These are phyloP conservation scores for Strigamia crassipes DNA, from an alignment of 2,888 invertebrate species.

Conservation along the genomic window DNA sequence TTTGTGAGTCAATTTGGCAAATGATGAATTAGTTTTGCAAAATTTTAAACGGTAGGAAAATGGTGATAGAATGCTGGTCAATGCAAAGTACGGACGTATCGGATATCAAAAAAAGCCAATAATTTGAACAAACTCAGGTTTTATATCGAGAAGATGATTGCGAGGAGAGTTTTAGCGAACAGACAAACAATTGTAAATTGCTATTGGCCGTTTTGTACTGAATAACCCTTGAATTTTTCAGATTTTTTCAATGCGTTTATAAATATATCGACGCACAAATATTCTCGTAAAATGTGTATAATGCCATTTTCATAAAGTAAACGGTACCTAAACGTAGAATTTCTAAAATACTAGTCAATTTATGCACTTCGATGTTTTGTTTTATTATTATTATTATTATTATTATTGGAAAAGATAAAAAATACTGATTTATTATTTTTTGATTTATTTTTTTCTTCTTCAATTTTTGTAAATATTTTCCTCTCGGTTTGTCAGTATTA, in stretches of 20 bases:
- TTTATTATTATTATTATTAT: too few species aligned
- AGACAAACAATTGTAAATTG: neutral
- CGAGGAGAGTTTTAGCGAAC: neutral
- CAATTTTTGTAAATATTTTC: neutral
- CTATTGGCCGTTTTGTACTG: neutral
- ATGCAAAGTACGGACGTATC: too few species aligned
- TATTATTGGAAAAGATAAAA: neutral
- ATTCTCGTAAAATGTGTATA: neutral
- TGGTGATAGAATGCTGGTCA: conserved; percentile 38
- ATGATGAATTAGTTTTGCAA: neutral
- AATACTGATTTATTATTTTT: neutral
- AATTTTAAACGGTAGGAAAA: neutral
- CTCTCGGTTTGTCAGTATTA: neutral
- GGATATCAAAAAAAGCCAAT: neutral
- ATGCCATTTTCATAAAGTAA: neutral
- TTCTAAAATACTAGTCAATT: neutral
- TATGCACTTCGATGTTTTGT: neutral
- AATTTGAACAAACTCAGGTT: conserved; percentile 8
- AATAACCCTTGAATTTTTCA: neutral
- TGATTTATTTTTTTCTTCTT: neutral
- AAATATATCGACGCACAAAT: neutral
- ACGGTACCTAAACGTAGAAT: conserved; percentile 6
- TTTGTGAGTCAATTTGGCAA: conserved; percentile 4
- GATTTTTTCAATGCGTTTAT: neutral
- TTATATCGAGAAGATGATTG: neutral